These are phyloP conservation scores for Scarus forsteni DNA, from an alignment of 2,797 vertebrate species.

Conservation along the genomic window DNA sequence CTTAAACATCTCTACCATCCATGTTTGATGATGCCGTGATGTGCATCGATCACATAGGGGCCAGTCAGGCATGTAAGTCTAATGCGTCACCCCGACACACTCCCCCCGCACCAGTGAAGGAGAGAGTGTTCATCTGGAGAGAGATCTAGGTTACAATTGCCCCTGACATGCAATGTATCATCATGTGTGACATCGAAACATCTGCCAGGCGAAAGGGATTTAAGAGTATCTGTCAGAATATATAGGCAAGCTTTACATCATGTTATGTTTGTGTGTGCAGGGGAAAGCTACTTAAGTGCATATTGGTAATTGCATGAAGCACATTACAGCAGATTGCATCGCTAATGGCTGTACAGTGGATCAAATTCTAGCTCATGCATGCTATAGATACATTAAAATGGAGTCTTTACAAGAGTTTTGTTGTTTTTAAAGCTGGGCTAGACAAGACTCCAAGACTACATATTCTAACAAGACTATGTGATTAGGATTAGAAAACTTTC, in stretches of 20 bases:
- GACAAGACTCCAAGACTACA: neutral
- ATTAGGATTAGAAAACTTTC: too few species aligned
- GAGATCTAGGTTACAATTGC: conserved; percentile 38
- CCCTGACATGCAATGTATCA: conserved; percentile 45
- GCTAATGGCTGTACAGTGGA: neutral
- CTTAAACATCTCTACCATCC: neutral
- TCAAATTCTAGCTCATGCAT: neutral
- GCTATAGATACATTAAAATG: neutral
- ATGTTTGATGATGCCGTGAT: conserved; percentile 15
- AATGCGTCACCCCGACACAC: conserved; percentile 7
- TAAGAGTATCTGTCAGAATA: conserved; percentile 29
- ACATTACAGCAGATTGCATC: conserved; percentile 11
- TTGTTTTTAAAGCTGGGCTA: neutral
- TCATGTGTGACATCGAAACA: conserved; percentile 36
- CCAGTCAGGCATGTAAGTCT: conserved; percentile 2
- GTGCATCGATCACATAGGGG: conserved; percentile 34
- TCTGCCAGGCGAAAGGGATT: conserved; percentile 44
- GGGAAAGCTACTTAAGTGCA: conserved; percentile 5
- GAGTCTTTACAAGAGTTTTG: neutral
- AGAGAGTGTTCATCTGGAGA: conserved; percentile 41
- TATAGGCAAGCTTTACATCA: conserved; percentile 19
- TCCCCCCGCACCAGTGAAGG: conserved; percentile 36
- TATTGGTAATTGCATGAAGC: conserved; percentile 8
- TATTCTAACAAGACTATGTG: neutral
- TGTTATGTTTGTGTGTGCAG: conserved; percentile 6